Conservation (phyloP, 2,113 vertebrate species). For the Neomonachus schauinslandi region DNA sequence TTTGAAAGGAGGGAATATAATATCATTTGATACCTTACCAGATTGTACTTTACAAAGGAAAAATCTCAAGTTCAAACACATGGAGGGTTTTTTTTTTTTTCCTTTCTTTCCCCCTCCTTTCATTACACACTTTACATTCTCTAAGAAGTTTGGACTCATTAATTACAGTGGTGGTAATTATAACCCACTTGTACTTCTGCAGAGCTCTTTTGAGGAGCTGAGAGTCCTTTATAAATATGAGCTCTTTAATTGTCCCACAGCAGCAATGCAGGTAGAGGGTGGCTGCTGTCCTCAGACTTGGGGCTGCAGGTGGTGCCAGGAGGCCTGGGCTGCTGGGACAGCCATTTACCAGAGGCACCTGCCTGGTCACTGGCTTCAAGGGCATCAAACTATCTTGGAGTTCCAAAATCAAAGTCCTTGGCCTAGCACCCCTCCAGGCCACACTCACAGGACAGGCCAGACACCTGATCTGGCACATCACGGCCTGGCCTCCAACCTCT, state of each 20-base stretch:
- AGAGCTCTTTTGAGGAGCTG: constrained; percentile 72
- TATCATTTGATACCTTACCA: constrained; percentile 59
- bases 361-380: not conserved
- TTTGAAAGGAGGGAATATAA: constrained; percentile 49
- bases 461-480: accelerated
- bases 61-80: constrained; percentile 54
- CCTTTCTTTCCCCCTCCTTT: not conserved
- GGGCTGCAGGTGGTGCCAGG: not conserved
- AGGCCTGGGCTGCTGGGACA: not conserved
- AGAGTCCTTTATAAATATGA: constrained; percentile 66
- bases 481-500: not conserved
- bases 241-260: constrained; percentile 55
- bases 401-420: not conserved
- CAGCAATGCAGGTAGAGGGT: constrained; percentile 32
- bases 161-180: constrained; percentile 74
- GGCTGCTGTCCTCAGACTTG: constrained; percentile 7
- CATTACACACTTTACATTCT: constrained; percentile 69
- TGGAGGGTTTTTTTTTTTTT: not conserved
- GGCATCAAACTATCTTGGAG: not conserved
- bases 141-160: constrained; percentile 77
- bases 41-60: not conserved
- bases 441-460: not conserved
- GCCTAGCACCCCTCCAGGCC: not conserved
- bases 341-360: not conserved
- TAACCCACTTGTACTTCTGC: constrained; percentile 72